phyloP scores from a whole-genome alignment of 2,888 invertebrate species.

The Trileptium ribeirensis region DNA sequence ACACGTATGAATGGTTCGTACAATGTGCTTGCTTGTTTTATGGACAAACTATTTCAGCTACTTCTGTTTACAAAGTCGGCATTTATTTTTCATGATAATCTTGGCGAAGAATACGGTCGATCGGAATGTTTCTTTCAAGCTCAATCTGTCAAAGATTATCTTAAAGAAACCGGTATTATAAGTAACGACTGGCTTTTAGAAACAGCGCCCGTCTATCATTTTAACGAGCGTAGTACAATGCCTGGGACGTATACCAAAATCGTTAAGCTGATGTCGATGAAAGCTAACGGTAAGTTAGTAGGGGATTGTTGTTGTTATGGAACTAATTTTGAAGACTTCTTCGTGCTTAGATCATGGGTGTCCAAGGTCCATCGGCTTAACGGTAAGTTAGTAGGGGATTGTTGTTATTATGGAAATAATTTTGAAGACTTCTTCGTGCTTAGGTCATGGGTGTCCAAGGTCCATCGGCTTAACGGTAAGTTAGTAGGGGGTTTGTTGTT shows the following conservation, averaged over 20 bases:
- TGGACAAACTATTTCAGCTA: constrained; percentile 33
- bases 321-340: too few species aligned
- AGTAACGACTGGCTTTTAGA: not conserved
- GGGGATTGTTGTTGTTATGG: too few species aligned
- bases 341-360: too few species aligned
- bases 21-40: constrained; percentile 43
- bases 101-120: constrained; percentile 35
- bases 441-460: too few species aligned
- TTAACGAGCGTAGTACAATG: not conserved
- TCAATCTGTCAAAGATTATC: constrained; percentile 44
- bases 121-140: constrained; percentile 46
- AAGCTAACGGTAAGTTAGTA: not conserved
- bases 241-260: not conserved
- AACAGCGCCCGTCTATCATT: not conserved
- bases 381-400: too few species aligned
- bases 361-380: too few species aligned
- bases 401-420: too few species aligned
- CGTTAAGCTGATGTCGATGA: not conserved
- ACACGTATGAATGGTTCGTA: constrained; percentile 78
- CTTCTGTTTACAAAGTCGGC: constrained; percentile 62
- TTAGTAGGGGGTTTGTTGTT: too few species aligned
- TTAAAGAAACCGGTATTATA: not conserved
- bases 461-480: too few species aligned
- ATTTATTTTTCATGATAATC: constrained; percentile 46
- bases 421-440: too few species aligned